Evolutionary conservation across 2,113 vertebrate species (phyloP), one percentile per base, ranked within the genome.

Genomic region (Drymodes brunneopygia): DNA sequence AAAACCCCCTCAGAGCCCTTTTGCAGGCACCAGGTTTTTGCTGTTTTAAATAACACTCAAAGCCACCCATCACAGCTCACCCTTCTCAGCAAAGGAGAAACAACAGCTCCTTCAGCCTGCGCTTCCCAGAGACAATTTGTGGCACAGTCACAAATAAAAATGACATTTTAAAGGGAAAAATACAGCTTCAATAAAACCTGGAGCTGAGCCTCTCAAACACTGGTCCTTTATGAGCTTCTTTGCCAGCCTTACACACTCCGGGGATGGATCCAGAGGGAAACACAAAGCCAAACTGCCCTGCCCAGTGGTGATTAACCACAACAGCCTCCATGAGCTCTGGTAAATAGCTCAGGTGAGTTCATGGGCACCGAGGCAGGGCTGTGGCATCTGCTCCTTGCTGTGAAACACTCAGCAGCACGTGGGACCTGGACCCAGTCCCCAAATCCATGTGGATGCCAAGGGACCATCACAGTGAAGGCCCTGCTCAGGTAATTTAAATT

Each of bases 121-220:
- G 47, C 71, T 45, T 73, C 38, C 38, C 21, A 29, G 58, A 57
- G 81, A 65, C 14, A 35, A 15, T 42, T 35, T 60, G 75, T 64
- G 72, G 35, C 75, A 22, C 1, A 27, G 60, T 23, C 80, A 74
- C 61, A 74, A 88, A 81, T 38, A 84, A 24, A 73, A 88, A 58
- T 33, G 71, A 53, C 29, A 40, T 75, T 86, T 89, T 73, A 40
- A 88, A 81, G 35, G 31, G 28, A 29, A 60, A 88, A 95, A 86
- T 60, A 53, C 7, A 50, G 73, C 65, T 83, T 91, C 91, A 97
- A 91, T 96, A 96, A 96, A 97, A 81, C 61, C 65, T 88, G 56
- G 69, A 78, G 77, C 80, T 36, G 31, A 94, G 58, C 27, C 90
- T 89, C 66, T 81, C 50, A 45, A 95, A 79, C 51, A 8, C 53